Evolutionary conservation across 2,888 invertebrate species (phyloP).

Genomic region (Drymonia ruficornis): DNA sequence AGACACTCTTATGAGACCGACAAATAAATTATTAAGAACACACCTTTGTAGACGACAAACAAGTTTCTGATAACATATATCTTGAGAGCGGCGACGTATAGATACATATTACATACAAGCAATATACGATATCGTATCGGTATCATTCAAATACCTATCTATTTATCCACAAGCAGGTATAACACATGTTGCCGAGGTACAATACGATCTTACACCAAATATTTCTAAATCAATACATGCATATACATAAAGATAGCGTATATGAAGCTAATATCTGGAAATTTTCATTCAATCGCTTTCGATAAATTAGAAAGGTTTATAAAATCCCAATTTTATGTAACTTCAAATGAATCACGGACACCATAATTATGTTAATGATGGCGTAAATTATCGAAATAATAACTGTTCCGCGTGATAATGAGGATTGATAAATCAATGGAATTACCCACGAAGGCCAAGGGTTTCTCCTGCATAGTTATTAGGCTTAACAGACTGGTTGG

Average conservation of each 20-base stretch:
- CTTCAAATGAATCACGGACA: not conserved
- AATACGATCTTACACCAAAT: slow-evolving; percentile 25
- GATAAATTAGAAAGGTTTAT: slow-evolving; percentile 28
- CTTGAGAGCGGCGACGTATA: slow-evolving; percentile 7
- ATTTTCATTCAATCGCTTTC: slow-evolving; percentile 27
- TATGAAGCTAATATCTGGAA: slow-evolving; percentile 29
- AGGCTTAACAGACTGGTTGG: slow-evolving; percentile 17
- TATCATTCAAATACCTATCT: not conserved
- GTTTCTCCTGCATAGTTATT: not conserved
- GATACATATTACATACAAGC: slow-evolving; percentile 15
- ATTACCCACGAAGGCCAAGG: too few species aligned
- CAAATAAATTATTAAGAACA: slow-evolving; percentile 28
- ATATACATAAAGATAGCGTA: slow-evolving; percentile 35
- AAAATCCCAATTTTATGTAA: slow-evolving; percentile 14
- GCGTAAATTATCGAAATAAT: too few species aligned
- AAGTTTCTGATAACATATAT: slow-evolving; percentile 24
- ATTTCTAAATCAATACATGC: slow-evolving; percentile 33
- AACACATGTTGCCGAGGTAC: not conserved
- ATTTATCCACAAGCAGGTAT: not conserved
- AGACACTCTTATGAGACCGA: slow-evolving; percentile 27
- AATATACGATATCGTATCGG: slow-evolving; percentile 12
- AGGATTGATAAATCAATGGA: too few species aligned
- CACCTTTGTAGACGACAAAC: slow-evolving; percentile 26
- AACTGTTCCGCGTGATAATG: too few species aligned
- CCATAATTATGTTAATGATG: too few species aligned